Percentiles rank a stretch among this genome's conserved stretches.
These are phyloP conservation scores for Marasmarcha lunaedactyla DNA, from an alignment of 2,888 invertebrate genomes.

Conservation along the genomic window DNA sequence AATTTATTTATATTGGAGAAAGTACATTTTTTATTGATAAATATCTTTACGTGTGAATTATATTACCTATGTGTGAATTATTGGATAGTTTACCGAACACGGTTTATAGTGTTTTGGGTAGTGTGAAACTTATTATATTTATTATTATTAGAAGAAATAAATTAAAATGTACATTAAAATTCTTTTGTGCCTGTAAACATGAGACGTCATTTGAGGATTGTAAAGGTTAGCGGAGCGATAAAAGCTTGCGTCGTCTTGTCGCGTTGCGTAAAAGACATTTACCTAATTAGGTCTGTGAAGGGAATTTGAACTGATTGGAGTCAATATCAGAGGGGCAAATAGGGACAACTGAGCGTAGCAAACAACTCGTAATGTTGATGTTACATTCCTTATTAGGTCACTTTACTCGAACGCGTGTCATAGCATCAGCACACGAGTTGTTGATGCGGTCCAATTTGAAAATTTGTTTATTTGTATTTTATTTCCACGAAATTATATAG, in stretches of 20 bases:
- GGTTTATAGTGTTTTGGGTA: neutral
- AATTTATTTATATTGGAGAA: slow-evolving; percentile 30
- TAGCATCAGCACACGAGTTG: slow-evolving; percentile 31
- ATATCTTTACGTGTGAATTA: neutral
- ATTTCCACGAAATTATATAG: too few species aligned
- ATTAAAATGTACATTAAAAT: too few species aligned
- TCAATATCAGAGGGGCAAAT: slow-evolving; percentile 8
- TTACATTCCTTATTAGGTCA: slow-evolving; percentile 43
- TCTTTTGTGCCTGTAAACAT: too few species aligned
- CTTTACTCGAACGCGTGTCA: slow-evolving; percentile 28
- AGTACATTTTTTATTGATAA: slow-evolving; percentile 22
- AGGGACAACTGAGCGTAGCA: slow-evolving; percentile 12
- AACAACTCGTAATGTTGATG: slow-evolving; percentile 40
- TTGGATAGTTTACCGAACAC: neutral
- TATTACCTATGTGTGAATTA: slow-evolving; percentile 1
- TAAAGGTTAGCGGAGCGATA: too few species aligned
- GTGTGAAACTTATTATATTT: neutral
- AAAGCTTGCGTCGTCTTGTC: neutral
- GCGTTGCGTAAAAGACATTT: neutral
- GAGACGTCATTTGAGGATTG: too few species aligned
- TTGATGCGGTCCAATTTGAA: slow-evolving; percentile 12
- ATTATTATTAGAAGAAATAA: too few species aligned
- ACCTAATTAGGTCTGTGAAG: slow-evolving; percentile 2
- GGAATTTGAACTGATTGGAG: slow-evolving; percentile 12
- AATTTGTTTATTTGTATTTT: too few species aligned